Evolutionary conservation across 2,888 invertebrate genomes (phyloP).

Genomic region (Drosophila affinis): DNA sequence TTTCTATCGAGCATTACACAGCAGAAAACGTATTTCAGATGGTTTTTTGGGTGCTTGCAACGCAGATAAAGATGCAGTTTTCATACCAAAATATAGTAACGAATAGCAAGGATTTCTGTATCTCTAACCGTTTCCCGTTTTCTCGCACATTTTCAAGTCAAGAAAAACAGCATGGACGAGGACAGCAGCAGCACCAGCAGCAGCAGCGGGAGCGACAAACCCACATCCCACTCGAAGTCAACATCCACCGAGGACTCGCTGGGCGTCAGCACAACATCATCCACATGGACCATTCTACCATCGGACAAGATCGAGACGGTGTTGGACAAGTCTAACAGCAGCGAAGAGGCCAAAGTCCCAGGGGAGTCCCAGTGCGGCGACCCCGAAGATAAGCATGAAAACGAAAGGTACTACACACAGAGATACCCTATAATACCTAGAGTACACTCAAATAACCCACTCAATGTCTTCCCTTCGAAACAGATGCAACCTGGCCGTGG

Average conservation of each 20-base stretch:
- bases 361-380: slow-evolving; percentile 13
- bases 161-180: slow-evolving; percentile 27
- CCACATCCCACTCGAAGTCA: slow-evolving; percentile 22
- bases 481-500: slow-evolving; percentile 46
- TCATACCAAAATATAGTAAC: background rate
- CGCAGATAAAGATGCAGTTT: background rate
- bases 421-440: too few relatives aligned
- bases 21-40: background rate
- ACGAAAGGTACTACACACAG: slow-evolving; percentile 38
- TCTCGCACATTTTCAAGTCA: slow-evolving; percentile 7
- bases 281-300: slow-evolving; percentile 81
- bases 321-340: slow-evolving; percentile 26
- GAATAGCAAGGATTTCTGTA: too few relatives aligned
- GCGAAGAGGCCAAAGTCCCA: slow-evolving; percentile 20
- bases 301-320: slow-evolving; percentile 49
- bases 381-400: slow-evolving; percentile 47
- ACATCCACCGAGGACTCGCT: slow-evolving; percentile 53
- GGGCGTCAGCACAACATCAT: slow-evolving; percentile 75
- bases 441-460: background rate
- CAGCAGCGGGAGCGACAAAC: background rate
- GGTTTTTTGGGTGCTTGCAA: background rate
- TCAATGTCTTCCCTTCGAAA: background rate
- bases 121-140: background rate
- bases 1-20: background rate
- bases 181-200: slow-evolving; percentile 13